Evolutionary conservation across 2,113 vertebrate genomes (phyloP).

Genomic region (Barnardius zonarius): DNA sequence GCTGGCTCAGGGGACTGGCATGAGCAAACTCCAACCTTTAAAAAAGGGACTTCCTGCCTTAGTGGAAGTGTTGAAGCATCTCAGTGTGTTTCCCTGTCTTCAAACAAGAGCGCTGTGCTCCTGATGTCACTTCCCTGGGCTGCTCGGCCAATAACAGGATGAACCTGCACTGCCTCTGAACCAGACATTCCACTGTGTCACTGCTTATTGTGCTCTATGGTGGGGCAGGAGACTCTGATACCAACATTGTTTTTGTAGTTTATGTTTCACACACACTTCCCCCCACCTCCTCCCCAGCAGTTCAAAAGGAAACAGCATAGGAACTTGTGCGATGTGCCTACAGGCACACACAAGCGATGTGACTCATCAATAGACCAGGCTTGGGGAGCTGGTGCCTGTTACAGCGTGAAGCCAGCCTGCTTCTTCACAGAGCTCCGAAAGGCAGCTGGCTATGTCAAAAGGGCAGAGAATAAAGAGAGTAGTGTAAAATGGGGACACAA

Average conservation of each 20-base stretch:
- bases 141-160: slow-evolving; percentile 54
- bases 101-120: neutral
- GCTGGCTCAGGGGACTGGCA: neutral
- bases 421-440: slow-evolving; percentile 68
- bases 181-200: slow-evolving; percentile 51
- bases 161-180: slow-evolving; percentile 42
- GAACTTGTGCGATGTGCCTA: neutral
- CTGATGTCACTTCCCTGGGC: slow-evolving; percentile 59
- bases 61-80: neutral
- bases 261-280: neutral
- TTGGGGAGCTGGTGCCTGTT: slow-evolving; percentile 79
- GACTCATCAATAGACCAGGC: slow-evolving; percentile 68
- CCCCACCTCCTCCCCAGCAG: neutral
- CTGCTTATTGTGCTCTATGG: neutral
- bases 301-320: neutral
- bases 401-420: slow-evolving; percentile 75
- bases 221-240: neutral
- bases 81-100: slow-evolving; percentile 33
- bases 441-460: slow-evolving; percentile 80
- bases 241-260: neutral
- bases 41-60: slow-evolving; percentile 57
- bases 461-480: slow-evolving; percentile 78
- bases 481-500: slow-evolving; percentile 74
- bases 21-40: neutral
- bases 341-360: slow-evolving; percentile 63